A percentile compares a stretch with the other conserved stretches of the same genome.
Conservation (phyloP, 2,888 invertebrate species). For the Drosophila pseudotakahashii region DNA sequence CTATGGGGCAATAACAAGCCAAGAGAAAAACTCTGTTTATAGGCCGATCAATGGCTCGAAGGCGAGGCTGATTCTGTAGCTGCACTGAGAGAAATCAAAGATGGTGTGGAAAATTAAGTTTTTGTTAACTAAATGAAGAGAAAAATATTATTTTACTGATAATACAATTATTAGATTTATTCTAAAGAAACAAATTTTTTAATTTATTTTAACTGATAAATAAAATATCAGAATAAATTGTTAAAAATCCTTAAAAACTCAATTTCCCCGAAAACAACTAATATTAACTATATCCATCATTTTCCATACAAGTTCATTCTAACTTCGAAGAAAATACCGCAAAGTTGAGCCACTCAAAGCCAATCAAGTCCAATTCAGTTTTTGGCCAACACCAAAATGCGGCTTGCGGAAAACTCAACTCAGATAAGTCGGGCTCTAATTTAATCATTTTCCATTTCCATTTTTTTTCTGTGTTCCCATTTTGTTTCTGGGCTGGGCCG, state of each 20-base stretch:
- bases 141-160: too few species aligned
- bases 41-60: constrained; percentile 68
- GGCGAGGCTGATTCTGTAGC: constrained; percentile 33
- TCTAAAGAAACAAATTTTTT: too few species aligned
- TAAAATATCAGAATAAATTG: too few species aligned
- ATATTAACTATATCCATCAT: too few species aligned
- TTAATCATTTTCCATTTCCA: constrained; percentile 32
- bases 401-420: constrained; percentile 24
- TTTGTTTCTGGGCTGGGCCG: constrained; percentile 21
- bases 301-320: background rate
- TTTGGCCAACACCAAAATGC: constrained; percentile 13
- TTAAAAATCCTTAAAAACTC: background rate
- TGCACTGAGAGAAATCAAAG: constrained; percentile 9
- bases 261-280: too few species aligned
- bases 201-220: too few species aligned
- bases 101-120: background rate
- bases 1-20: constrained; percentile 75
- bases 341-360: constrained; percentile 12
- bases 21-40: constrained; percentile 73
- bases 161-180: background rate
- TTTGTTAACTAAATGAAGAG: background rate
- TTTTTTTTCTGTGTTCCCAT: constrained; percentile 27
- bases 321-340: background rate
- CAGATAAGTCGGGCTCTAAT: constrained; percentile 31
- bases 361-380: constrained; percentile 28